Evolutionary conservation across 2,888 invertebrate genomes (phyloP).

Genomic region (Crossocerus cetratus): DNA sequence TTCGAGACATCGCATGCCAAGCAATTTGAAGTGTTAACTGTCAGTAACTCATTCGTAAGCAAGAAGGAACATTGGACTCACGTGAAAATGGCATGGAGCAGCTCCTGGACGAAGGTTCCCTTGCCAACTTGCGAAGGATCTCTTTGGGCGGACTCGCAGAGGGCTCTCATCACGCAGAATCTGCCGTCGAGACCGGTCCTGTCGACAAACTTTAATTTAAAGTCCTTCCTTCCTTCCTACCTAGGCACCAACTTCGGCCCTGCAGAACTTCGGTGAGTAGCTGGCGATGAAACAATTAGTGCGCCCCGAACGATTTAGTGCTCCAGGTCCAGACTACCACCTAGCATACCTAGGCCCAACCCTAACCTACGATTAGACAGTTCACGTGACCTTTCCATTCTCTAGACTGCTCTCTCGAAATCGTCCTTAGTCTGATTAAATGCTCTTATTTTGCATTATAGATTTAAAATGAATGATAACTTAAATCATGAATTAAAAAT

Average conservation of each 20-base stretch:
- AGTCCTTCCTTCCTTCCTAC: constrained; percentile 15
- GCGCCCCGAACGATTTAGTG: constrained; percentile 1
- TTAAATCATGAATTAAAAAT: too few relatives aligned
- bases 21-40: background rate
- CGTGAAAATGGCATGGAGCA: constrained; percentile 73
- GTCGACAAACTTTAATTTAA: constrained; percentile 60
- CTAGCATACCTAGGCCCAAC: too few relatives aligned
- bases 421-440: too few relatives aligned
- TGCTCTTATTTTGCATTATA: too few relatives aligned
- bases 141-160: constrained; percentile 85
- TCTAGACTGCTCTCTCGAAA: too few relatives aligned
- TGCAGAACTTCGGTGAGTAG: constrained; percentile 10
- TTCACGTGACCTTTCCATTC: too few relatives aligned
- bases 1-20: too few relatives aligned
- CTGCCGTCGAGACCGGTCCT: constrained; percentile 87
- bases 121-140: constrained; percentile 63
- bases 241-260: background rate
- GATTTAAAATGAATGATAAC: too few relatives aligned
- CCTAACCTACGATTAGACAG: too few relatives aligned
- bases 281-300: constrained; percentile 39
- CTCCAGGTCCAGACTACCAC: too few relatives aligned
- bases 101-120: constrained; percentile 72
- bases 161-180: constrained; percentile 84
- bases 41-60: background rate
- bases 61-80: constrained; percentile 53